Evolutionary conservation across 2,888 invertebrate species (phyloP).

Genomic region (Ophion costatus): DNA sequence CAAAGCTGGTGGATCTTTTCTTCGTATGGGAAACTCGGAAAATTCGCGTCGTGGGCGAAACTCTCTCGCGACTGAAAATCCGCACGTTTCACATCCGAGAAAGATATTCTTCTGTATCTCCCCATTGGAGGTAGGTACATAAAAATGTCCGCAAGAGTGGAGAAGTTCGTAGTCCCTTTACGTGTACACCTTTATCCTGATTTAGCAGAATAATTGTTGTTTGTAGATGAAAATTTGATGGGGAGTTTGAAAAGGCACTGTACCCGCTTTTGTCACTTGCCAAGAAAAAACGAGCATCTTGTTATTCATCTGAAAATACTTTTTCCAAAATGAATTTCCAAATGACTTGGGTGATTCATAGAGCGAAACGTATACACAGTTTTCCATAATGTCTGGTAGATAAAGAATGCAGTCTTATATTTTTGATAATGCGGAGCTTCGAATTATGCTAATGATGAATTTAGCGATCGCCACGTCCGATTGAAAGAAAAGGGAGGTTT

Average conservation of each 20-base stretch:
- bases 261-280: neutral
- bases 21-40: slow-evolving; percentile 25
- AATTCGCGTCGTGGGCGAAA: slow-evolving; percentile 27
- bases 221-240: neutral
- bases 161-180: neutral
- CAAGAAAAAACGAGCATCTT: neutral
- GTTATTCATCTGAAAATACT: neutral
- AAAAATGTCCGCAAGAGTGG: slow-evolving; percentile 2
- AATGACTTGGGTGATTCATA: too few species aligned
- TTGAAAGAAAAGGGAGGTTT: too few species aligned
- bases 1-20: slow-evolving; percentile 34
- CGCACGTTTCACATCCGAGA: slow-evolving; percentile 27
- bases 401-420: too few species aligned
- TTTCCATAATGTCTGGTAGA: too few species aligned
- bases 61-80: slow-evolving; percentile 24
- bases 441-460: too few species aligned
- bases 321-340: neutral
- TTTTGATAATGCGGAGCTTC: too few species aligned
- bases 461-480: too few species aligned
- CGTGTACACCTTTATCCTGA: neutral
- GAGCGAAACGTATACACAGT: too few species aligned
- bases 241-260: neutral
- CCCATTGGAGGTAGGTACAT: neutral
- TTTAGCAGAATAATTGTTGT: slow-evolving; percentile 11
- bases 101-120: slow-evolving; percentile 25